Base-by-base conservation (phyloP, 2,113 vertebrate genomes). In the Fulmarus glacialis region DNA sequence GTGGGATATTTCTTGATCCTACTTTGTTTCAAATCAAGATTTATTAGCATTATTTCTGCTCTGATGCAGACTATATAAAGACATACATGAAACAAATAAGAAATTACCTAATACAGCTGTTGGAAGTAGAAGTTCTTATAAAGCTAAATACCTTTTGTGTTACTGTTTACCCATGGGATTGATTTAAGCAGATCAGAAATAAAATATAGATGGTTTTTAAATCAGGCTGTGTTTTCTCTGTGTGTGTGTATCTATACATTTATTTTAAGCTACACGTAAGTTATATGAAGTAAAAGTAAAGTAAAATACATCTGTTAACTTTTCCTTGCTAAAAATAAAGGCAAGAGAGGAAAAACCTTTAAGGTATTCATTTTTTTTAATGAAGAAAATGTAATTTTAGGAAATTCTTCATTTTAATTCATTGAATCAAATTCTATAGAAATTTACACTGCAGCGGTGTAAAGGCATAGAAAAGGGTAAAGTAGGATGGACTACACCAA, bases 381-480 rank as follows among this genome's bases (percentile, higher is more conserved):
- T 34, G 9, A 82, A 86, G 12, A 15, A 68, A 45, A 34, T 63
- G 2, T 2, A 77, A 42, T 55, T 71, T 72, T 59, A 38, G 2
- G 16, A 64, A 68, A 40, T 30, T 16, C 0, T 4, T 64, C 0
- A 34, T 43, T 79, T 62, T 36, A 74, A 43, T 36, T 45, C 0
- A 15, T 34, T 56, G 3, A 27, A 38, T 21, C 6, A 48, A 77
- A 62, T 60, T 48, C 24, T 81, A 4, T 4, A 40, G 15, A 68
- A 89, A 48, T 30, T 34, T 66, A 5, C 19, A 17, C 4, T 40
- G 3, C 11, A 50, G 5, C 29, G 6, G 8, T 13, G 1, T 38
- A 45, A 78, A 62, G 5, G 10, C 4, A 53, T 27, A 47, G 18
- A 59, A 86, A 36, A 43, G 0, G 3, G 15, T 77, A 26, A 64